phyloP scores from a whole-genome alignment of 2,797 vertebrate species.

The Oreochromis mossambicus region DNA sequence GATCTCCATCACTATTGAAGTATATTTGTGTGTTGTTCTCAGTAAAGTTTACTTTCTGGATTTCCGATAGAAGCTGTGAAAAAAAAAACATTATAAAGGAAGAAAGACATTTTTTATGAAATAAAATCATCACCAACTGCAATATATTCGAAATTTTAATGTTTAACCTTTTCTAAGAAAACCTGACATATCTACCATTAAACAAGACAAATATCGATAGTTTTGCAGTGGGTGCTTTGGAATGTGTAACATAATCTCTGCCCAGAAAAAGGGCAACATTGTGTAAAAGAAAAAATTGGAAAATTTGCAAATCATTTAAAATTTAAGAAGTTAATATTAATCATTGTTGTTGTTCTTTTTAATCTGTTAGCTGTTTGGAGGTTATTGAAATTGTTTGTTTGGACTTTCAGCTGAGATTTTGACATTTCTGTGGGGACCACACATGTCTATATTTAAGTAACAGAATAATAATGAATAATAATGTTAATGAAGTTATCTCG shows the following conservation, averaged over 20 bases:
- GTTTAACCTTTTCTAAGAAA: background rate
- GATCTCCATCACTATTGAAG: constrained; percentile 46
- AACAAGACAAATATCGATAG: background rate
- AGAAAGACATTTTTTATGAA: background rate
- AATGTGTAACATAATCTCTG: background rate
- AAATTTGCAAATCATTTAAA: background rate
- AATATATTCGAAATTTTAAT: background rate
- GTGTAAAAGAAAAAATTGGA: background rate
- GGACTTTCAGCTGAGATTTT: background rate
- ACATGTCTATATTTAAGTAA: background rate
- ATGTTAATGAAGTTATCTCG: background rate
- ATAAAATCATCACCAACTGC: background rate
- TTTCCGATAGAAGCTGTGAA: constrained; percentile 51
- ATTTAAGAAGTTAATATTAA: background rate
- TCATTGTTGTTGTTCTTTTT: background rate
- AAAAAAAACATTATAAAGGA: background rate
- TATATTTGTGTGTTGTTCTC: constrained; percentile 19
- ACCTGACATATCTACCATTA: background rate
- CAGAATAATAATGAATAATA: background rate
- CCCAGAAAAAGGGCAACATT: background rate
- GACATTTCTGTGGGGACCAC: background rate
- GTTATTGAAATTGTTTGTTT: background rate
- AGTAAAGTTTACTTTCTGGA: constrained; percentile 45
- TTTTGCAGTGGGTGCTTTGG: background rate
- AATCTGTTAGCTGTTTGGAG: background rate